A percentile compares a stretch with the other conserved stretches of the same genome.
phyloP scores from a whole-genome alignment of 2,888 invertebrate genomes.

The Allygus modestus region DNA sequence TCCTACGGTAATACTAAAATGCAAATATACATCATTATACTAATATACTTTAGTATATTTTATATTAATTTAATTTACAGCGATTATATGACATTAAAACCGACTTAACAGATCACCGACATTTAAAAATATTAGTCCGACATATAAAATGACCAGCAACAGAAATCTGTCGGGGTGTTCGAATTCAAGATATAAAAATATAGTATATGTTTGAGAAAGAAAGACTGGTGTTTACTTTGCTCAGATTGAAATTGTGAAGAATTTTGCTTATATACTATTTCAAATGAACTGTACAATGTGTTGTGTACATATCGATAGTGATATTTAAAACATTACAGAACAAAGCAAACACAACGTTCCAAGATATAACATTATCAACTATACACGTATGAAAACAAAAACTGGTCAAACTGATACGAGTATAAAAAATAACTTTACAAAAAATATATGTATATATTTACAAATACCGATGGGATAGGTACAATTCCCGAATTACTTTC shows the following conservation, averaged over 20 bases:
- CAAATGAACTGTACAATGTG: not conserved
- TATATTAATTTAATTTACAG: not conserved
- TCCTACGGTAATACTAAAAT: not conserved
- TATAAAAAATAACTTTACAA: slow-evolving; percentile 28
- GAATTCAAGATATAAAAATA: slow-evolving; percentile 11
- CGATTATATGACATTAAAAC: not conserved
- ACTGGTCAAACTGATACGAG: not conserved
- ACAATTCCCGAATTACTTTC: not conserved
- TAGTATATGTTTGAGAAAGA: slow-evolving; percentile 39
- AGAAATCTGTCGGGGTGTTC: not conserved
- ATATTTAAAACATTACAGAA: slow-evolving; percentile 2
- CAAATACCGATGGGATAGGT: not conserved
- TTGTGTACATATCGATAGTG: slow-evolving; percentile 7
- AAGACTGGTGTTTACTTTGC: slow-evolving; percentile 47
- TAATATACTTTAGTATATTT: slow-evolving; percentile 30
- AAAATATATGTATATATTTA: not conserved
- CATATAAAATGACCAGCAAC: slow-evolving; percentile 13
- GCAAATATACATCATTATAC: not conserved
- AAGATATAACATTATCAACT: not conserved
- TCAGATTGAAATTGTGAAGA: not conserved
- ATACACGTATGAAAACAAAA: not conserved
- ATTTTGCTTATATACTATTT: not conserved
- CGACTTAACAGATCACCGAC: not conserved
- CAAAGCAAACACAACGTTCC: not conserved
- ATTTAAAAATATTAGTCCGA: slow-evolving; percentile 19